These are phyloP conservation scores for Blastomussa wellsi DNA, from an alignment of 92 coral and sea anemone genomes.

Conservation along the genomic window DNA sequence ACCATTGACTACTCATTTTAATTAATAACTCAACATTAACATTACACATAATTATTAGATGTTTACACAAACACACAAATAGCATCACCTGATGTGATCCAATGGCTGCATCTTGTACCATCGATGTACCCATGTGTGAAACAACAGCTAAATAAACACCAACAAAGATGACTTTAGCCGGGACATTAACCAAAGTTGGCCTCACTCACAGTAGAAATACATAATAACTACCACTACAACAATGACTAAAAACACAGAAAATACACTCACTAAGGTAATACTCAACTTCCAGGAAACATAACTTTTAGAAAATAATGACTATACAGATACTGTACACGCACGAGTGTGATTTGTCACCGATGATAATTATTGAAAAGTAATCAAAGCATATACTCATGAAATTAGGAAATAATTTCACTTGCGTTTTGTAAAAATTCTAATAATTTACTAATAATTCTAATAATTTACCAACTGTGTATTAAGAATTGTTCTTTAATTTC, in stretches of 20 bases:
- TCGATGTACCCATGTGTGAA: conserved; percentile 78
- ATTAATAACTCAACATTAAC: neutral
- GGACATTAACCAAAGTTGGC: neutral
- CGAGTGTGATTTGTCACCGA: too few relatives aligned
- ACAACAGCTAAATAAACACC: conserved; percentile 62
- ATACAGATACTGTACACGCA: too few relatives aligned
- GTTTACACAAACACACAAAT: neutral
- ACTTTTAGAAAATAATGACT: too few relatives aligned
- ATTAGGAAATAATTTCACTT: too few relatives aligned
- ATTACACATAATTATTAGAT: neutral
- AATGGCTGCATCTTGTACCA: conserved; percentile 96
- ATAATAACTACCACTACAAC: neutral
- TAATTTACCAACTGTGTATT: too few relatives aligned
- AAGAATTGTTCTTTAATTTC: too few relatives aligned
- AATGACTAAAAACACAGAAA: neutral
- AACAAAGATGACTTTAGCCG: neutral
- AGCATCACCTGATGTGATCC: conserved; percentile 79
- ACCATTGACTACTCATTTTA: neutral
- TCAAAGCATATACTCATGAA: too few relatives aligned
- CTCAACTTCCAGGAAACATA: neutral
- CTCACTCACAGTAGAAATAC: neutral
- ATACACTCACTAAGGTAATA: too few relatives aligned
- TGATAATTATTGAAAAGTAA: too few relatives aligned
- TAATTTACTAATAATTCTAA: too few relatives aligned
- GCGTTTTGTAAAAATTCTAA: too few relatives aligned